Base-by-base conservation (phyloP, 2,797 vertebrate species). In the Hylomyscus alleni region DNA sequence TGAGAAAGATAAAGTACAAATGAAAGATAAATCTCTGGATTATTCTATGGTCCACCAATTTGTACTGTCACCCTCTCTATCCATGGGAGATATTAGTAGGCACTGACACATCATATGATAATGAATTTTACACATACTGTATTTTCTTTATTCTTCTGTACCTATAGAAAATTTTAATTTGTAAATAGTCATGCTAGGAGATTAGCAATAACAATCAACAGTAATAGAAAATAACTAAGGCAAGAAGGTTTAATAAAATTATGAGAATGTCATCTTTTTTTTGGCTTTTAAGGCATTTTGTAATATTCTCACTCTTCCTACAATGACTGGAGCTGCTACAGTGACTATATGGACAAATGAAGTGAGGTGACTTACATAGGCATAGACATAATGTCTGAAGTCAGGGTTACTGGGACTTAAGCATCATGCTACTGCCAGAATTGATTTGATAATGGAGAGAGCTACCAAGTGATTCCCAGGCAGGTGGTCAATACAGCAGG, bases 1-100 rank as follows among this genome's bases (percentile, higher is more conserved):
- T 87, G 60, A 94, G 82, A 81, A 97, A 92, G 91, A 76, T 54
- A 14, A 94, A 24, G 1, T 58, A 31, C 4, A 47, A 90, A 75
- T 82, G 65, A 91, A 95, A 19, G 50, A 31, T 85, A 84, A 88
- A 60, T 7, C 40, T 65, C n/a, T 94, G 37, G 73, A 90, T 90
- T 65, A 52, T 47, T 52, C 92, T 60, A 40, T 34, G 6, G 15
- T 65, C 69, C 58, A 58, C 5, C 44, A 67, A 8, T 93, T 44
- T 60, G 19, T 91, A 24, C 4, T 37, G 29, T 37, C 62, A 54
- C 44, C 22, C 20, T 31, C 34, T 34, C 34, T 81, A 72, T 91
- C 20, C 9, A 20, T 20, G 19, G 31, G 29, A 26, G 65, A 73
- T 62, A 9, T 54, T 56, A 40, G 62, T 73, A 8, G 14, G 58